phyloP scores from a whole-genome alignment of 2,888 invertebrate species.

The Endotricha flammealis region DNA sequence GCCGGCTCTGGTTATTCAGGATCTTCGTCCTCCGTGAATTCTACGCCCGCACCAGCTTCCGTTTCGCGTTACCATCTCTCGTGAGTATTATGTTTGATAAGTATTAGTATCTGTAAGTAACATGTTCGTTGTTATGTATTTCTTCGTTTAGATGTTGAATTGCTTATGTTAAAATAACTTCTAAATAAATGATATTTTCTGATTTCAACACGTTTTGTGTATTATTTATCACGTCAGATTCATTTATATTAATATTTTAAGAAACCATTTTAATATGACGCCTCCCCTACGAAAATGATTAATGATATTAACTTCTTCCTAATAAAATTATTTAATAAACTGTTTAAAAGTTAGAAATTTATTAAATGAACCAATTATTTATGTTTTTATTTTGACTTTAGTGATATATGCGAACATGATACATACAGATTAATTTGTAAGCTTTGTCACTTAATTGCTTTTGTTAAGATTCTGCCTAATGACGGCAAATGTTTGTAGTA shows the following conservation, averaged over 20 bases:
- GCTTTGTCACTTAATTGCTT: conserved; percentile 9
- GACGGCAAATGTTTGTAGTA: conserved; percentile 2
- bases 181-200: no score
- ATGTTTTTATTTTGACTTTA: neutral
- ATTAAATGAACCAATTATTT: no score
- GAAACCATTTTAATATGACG: no score
- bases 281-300: no score
- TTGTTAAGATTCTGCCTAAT: conserved; percentile 7
- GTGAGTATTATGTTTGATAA: conserved; percentile 50
- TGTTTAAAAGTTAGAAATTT: no score
- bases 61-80: conserved; percentile 68
- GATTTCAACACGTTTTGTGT: no score
- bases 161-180: no score
- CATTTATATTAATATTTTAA: no score
- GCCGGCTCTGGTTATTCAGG: conserved; percentile 80
- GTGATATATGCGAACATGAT: neutral
- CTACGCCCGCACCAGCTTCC: conserved; percentile 59
- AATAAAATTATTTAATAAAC: no score
- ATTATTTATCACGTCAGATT: no score
- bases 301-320: no score
- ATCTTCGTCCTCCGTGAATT: conserved; percentile 80
- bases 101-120: conserved; percentile 28
- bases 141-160: no score
- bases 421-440: neutral
- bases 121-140: conserved; percentile 20